phyloP scores from a whole-genome alignment of 2,113 vertebrate species.

The Polypterus senegalus region DNA sequence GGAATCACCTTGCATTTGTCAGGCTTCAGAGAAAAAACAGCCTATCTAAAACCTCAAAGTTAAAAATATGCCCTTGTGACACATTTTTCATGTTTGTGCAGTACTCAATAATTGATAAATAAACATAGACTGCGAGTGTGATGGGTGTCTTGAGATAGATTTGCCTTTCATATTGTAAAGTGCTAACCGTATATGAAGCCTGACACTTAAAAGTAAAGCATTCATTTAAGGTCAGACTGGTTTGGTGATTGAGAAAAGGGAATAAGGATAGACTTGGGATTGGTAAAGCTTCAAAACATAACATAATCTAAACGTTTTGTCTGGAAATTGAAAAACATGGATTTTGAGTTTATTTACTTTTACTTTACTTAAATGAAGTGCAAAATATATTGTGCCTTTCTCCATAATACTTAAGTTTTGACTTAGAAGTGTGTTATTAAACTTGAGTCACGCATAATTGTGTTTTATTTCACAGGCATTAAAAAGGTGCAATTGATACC shows the following conservation, averaged over 20 bases:
- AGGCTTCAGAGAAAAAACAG: slow-evolving; percentile 26
- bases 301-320: too few species aligned
- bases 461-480: too few species aligned
- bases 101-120: slow-evolving; percentile 51
- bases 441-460: too few species aligned
- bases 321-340: too few species aligned
- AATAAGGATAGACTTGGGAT: neutral
- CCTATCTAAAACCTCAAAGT: slow-evolving; percentile 33
- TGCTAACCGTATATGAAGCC: slow-evolving; percentile 33
- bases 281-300: too few species aligned
- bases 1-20: neutral
- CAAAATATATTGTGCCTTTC: too few species aligned
- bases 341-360: too few species aligned
- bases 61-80: slow-evolving; percentile 30
- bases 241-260: slow-evolving; percentile 18
- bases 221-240: slow-evolving; percentile 47
- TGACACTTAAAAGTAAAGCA: slow-evolving; percentile 41
- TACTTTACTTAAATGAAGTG: too few species aligned
- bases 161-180: slow-evolving; percentile 34
- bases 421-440: too few species aligned
- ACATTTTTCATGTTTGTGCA: slow-evolving; percentile 31
- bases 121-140: slow-evolving; percentile 45
- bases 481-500: too few species aligned
- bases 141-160: slow-evolving; percentile 43
- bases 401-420: too few species aligned